Evolutionary conservation across 1,140 invertebrate genomes (phyloP), one percentile per base, ranked within the genome.

Genomic region (Odontomachus brunneus): DNA sequence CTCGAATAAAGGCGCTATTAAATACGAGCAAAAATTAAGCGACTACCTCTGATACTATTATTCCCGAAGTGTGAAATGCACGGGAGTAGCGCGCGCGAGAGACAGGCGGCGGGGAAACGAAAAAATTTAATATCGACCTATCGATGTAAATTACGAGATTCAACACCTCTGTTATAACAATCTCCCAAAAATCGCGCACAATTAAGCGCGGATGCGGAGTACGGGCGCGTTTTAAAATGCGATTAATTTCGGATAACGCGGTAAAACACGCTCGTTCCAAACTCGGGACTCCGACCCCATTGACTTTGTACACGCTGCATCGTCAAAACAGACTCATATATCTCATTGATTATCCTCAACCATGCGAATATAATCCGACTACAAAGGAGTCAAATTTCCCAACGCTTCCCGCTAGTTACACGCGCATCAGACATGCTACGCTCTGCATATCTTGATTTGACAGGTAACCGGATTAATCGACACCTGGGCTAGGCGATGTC

Each of bases 351-450:
- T 82, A 51, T 55, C 49, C 22, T 84, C 67, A 24, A 26, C n/a
- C 59, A 71, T 29, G 48, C 51, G 67, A 49, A 24, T 71, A 53
- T 84, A 84, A 84, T 84, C 76, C 57, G 69, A 55, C 29, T 82
- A 82, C 75, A 84, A 82, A 84, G 83, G 83, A 81, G 67, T 84
- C 76, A 73, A 82, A 84, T 84, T 82, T 84, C 83, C 49, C 33
- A 80, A 44, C 53, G 72, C 75, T 80, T 80, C 82, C 55, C 49
- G 33, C 57, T 80, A 62, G 82, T 80, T 84, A 80, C 63, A 63
- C 65, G 75, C 82, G 66, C 80, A 78, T 84, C 74, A 48, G 44
- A 51, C 82, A 62, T 48, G 75, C 44, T n/a, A 71, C 75, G 59
- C 76, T 66, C 65, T 76, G 75, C 75, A 67, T 76, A 84, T 84